Percentiles rank a stretch among this genome's conserved stretches.
phyloP scores from a whole-genome alignment of 2,888 invertebrate genomes.

The Spatulosminthurus flaviceps region DNA sequence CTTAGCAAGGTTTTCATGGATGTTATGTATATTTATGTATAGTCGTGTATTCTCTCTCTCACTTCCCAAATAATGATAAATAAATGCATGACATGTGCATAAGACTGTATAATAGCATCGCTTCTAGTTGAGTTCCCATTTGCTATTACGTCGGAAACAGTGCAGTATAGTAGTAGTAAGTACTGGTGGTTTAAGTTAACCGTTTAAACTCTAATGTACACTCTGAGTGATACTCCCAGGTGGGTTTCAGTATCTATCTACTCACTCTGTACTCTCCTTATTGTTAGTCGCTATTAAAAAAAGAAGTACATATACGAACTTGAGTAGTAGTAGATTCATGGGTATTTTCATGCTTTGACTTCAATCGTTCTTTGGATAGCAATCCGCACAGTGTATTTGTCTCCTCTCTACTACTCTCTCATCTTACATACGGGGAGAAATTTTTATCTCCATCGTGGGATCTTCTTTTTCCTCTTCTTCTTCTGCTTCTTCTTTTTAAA shows the following conservation, averaged over 20 bases:
- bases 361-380: slow-evolving; percentile 42
- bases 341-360: slow-evolving; percentile 48
- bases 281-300: neutral
- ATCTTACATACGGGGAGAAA: neutral
- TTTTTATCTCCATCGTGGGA: neutral
- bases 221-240: slow-evolving; percentile 19
- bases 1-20: slow-evolving; percentile 29
- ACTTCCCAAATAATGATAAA: slow-evolving; percentile 42
- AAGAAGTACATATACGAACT: neutral
- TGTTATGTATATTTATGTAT: slow-evolving; percentile 19
- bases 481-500: too few species aligned
- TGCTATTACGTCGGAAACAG: slow-evolving; percentile 6
- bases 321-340: slow-evolving; percentile 49
- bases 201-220: slow-evolving; percentile 1
- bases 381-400: slow-evolving; percentile 38
- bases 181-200: too few species aligned
- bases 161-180: neutral
- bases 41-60: neutral
- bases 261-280: neutral
- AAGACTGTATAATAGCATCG: neutral
- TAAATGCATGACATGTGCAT: neutral
- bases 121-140: neutral
- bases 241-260: slow-evolving; percentile 10
- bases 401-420: neutral
- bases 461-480: too few species aligned